phyloP scores from a whole-genome alignment of 1,140 invertebrate genomes.

The Protaetia brevitarsis region DNA sequence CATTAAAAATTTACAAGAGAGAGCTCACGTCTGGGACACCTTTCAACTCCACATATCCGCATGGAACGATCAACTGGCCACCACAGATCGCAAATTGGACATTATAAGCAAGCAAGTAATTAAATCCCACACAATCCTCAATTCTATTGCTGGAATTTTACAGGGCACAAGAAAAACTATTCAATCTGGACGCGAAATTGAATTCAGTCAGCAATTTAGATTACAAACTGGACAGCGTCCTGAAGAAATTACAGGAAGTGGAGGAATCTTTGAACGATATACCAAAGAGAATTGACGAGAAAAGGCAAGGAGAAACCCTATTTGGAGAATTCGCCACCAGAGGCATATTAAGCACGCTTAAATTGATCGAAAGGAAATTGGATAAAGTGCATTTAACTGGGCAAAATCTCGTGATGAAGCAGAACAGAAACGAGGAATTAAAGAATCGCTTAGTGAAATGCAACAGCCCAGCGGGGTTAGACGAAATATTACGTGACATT shows the following conservation, averaged over 20 bases:
- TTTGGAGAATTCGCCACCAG: conserved; percentile 41
- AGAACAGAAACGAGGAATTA: conserved; percentile 16
- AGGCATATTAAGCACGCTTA: conserved; percentile 47
- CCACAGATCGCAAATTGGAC: conserved; percentile 50
- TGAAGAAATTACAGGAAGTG: conserved; percentile 35
- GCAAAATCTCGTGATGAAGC: conserved; percentile 1
- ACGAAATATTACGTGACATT: conserved; percentile 43
- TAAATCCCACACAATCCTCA: too few species aligned
- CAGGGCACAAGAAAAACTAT: conserved; percentile 48
- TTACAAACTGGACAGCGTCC: conserved; percentile 42
- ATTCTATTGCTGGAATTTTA: neutral
- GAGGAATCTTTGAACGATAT: conserved; percentile 28
- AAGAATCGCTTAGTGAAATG: conserved; percentile 36
- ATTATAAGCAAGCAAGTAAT: conserved; percentile 49
- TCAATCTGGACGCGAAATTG: conserved; percentile 43
- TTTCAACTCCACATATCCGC: conserved; percentile 51
- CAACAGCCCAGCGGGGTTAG: conserved; percentile 35
- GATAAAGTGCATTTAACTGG: conserved; percentile 31
- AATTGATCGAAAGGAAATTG: conserved; percentile 45
- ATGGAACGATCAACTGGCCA: conserved; percentile 53
- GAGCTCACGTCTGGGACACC: conserved; percentile 51
- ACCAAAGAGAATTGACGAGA: conserved; percentile 20
- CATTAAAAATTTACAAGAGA: conserved; percentile 47
- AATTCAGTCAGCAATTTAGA: conserved; percentile 39
- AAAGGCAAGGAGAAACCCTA: conserved; percentile 27